Conservation (phyloP, 2,888 invertebrate species). For the Drosophila kambysellisi region DNA sequence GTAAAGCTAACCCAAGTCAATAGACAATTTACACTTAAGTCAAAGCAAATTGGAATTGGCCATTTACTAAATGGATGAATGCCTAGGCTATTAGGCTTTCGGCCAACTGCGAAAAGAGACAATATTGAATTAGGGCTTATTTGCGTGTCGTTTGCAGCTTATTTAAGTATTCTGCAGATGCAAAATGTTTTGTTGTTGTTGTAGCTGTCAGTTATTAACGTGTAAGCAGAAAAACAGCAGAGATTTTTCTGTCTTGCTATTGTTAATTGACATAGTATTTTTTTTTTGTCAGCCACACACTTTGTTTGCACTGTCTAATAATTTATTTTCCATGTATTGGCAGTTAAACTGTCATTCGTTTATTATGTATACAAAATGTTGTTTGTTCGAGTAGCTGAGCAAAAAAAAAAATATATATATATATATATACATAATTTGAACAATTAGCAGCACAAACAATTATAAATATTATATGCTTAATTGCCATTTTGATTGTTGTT, state of each 20-base stretch:
- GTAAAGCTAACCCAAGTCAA: conserved; percentile 4
- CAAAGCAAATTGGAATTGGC: conserved; percentile 4
- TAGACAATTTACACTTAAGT: conserved; percentile 25
- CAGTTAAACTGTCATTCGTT: conserved; percentile 34
- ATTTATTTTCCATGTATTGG: conserved; percentile 44
- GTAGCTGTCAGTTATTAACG: conserved; percentile 56
- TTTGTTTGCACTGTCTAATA: conserved; percentile 24
- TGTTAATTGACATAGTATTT: conserved; percentile 41
- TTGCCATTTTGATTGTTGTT: conserved; percentile 23
- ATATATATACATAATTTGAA: not conserved
- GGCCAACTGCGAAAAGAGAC: conserved; percentile 33
- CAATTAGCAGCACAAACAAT: not conserved
- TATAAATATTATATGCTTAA: conserved; percentile 42
- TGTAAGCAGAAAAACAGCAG: conserved; percentile 43
- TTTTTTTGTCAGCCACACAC: conserved; percentile 10
- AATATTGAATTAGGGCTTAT: conserved; percentile 52
- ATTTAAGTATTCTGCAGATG: conserved; percentile 30
- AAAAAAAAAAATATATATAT: not conserved
- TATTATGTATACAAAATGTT: conserved; percentile 22
- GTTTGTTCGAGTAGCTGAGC: not conserved
- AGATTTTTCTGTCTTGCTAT: conserved; percentile 41
- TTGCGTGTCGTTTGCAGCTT: conserved; percentile 49
- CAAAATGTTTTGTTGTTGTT: conserved; percentile 21
- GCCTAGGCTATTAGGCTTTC: conserved; percentile 30
- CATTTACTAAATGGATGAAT: conserved; percentile 1